phyloP scores from a whole-genome alignment of 2,888 invertebrate genomes.

The Lacanobia oleracea region DNA sequence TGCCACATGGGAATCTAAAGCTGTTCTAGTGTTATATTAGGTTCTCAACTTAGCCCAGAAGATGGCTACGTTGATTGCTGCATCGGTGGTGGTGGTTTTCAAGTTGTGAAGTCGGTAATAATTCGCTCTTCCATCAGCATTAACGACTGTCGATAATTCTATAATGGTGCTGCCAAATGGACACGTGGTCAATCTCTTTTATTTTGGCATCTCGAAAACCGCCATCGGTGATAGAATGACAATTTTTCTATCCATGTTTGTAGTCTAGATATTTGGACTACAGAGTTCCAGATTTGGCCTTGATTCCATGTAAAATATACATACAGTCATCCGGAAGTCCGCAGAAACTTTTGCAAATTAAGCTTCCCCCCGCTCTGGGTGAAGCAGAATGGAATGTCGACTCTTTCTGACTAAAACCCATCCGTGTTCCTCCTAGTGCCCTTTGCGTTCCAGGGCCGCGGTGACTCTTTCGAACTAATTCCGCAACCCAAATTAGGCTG shows the following conservation, averaged over 20 bases:
- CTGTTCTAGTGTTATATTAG: neutral
- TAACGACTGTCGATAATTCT: no score
- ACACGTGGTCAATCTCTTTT: neutral
- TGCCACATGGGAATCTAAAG: neutral
- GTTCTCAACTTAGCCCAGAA: neutral
- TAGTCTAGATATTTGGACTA: neutral
- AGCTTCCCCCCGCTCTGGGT: no score
- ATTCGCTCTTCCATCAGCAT: no score
- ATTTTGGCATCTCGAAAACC: neutral
- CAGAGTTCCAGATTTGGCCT: neutral
- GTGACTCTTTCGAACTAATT: no score
- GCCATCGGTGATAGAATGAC: neutral
- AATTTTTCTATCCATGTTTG: neutral
- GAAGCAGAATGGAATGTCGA: no score
- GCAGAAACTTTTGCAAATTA: neutral
- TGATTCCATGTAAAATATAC: neutral
- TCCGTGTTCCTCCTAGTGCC: no score
- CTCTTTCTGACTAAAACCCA: no score
- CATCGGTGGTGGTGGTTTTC: neutral
- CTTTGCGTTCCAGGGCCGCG: no score
- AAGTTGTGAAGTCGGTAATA: neutral
- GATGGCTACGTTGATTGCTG: no score
- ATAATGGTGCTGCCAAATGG: neutral
- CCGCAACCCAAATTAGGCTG: no score
- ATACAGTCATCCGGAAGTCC: neutral